Evolutionary conservation across 2,113 vertebrate species (phyloP).

Genomic region (Cervus canadensis): DNA sequence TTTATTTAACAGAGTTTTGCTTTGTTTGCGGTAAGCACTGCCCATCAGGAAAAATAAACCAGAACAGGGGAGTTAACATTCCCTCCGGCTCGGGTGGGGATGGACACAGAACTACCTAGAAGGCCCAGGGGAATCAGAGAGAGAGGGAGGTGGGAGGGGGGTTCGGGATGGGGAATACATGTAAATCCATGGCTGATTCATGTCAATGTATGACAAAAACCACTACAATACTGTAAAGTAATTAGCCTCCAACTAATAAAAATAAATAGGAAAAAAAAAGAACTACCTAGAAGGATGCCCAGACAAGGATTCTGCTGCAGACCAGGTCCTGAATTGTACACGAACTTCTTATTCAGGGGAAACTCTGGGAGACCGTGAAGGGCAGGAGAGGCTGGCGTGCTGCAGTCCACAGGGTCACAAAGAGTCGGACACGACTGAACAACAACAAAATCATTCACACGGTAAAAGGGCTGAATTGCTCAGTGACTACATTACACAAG

Average conservation of each 20-base stretch:
- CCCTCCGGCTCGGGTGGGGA: accelerated
- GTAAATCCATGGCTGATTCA: too few relatives aligned
- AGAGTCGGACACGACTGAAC: not conserved
- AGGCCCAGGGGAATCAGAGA: not conserved
- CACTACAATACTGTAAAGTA: too few relatives aligned
- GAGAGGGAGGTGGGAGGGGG: too few relatives aligned
- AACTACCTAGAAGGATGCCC: not conserved
- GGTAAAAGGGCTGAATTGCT: not conserved
- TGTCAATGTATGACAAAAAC: too few relatives aligned
- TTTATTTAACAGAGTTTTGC: not conserved
- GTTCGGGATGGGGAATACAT: too few relatives aligned
- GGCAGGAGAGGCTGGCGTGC: not conserved
- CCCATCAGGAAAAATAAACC: not conserved
- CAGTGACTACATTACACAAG: accelerated
- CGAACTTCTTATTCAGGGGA: not conserved
- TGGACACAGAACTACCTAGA: not conserved
- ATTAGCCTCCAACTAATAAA: too few relatives aligned
- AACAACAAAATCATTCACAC: not conserved
- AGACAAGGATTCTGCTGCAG: accelerated
- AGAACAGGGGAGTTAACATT: not conserved
- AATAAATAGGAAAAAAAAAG: too few relatives aligned
- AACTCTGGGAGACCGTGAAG: not conserved
- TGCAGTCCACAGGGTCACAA: not conserved
- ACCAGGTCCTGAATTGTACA: not conserved
- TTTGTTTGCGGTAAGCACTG: not conserved